Conservation (phyloP, 2,888 invertebrate species). For the Macrophya annulata region DNA sequence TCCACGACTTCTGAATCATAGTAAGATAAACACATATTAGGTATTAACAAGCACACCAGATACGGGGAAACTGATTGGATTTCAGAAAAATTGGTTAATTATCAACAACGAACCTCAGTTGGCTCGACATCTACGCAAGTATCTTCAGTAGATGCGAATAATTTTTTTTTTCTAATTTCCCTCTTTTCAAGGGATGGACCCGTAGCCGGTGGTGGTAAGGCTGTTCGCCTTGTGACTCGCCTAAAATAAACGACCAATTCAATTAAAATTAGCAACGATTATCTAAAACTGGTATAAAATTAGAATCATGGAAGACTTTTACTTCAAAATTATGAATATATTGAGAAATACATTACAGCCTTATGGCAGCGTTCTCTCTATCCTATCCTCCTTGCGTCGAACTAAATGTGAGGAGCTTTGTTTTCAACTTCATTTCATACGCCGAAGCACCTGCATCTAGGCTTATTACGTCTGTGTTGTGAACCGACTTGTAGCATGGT, state of each 20-base stretch:
- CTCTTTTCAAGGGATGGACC: slow-evolving; percentile 60
- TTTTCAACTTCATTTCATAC: slow-evolving; percentile 71
- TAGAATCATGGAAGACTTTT: background rate
- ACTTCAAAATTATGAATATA: background rate
- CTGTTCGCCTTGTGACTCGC: slow-evolving; percentile 60
- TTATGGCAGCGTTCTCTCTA: too few relatives aligned
- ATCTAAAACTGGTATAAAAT: background rate
- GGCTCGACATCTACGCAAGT: slow-evolving; percentile 68
- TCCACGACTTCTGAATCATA: too few relatives aligned
- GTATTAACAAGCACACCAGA: background rate
- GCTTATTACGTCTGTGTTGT: slow-evolving; percentile 69
- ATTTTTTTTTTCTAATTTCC: slow-evolving; percentile 68
- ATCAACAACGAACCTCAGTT: slow-evolving; percentile 62
- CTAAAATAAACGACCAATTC: slow-evolving; percentile 55
- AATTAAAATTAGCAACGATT: background rate
- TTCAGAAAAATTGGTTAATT: background rate
- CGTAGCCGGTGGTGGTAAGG: slow-evolving; percentile 57
- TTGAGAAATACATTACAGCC: too few relatives aligned
- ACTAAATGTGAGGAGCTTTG: slow-evolving; percentile 71
- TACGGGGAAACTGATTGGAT: background rate
- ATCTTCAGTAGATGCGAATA: slow-evolving; percentile 66
- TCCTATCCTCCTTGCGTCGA: too few relatives aligned
- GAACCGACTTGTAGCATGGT: slow-evolving; percentile 72
- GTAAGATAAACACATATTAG: too few relatives aligned
- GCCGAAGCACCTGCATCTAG: slow-evolving; percentile 67